Evolutionary conservation across 1,140 invertebrate genomes (phyloP).

Genomic region (Bombus vancouverensis): DNA sequence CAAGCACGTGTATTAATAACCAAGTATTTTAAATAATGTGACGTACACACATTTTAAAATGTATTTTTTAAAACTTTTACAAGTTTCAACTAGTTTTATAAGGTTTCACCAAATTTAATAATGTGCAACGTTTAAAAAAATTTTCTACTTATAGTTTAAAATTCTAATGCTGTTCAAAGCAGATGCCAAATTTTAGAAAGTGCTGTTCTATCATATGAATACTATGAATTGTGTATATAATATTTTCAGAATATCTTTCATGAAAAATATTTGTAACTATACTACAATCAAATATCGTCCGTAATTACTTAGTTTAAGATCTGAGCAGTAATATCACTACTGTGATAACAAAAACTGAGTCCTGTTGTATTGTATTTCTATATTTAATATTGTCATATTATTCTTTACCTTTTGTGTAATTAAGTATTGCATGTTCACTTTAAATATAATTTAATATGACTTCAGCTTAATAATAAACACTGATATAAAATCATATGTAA

Average conservation of each 20-base stretch:
- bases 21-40: slow-evolving; percentile 44
- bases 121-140: slow-evolving; percentile 43
- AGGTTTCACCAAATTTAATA: slow-evolving; percentile 64
- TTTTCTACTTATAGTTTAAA: slow-evolving; percentile 55
- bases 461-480: background rate
- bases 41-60: slow-evolving; percentile 27
- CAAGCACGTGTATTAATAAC: slow-evolving; percentile 31
- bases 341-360: slow-evolving; percentile 65
- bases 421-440: background rate
- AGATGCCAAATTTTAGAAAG: slow-evolving; percentile 55
- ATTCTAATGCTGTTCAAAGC: slow-evolving; percentile 61
- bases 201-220: slow-evolving; percentile 18
- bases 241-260: slow-evolving; percentile 38
- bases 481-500: background rate
- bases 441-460: background rate
- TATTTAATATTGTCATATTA: slow-evolving; percentile 20
- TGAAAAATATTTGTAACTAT: slow-evolving; percentile 34
- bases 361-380: slow-evolving; percentile 39
- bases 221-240: slow-evolving; percentile 24
- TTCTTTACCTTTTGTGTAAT: background rate
- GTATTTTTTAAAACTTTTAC: slow-evolving; percentile 35
- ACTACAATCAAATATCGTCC: slow-evolving; percentile 32
- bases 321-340: slow-evolving; percentile 58
- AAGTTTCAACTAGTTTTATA: slow-evolving; percentile 51
- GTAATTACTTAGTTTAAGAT: slow-evolving; percentile 35